Conservation (phyloP, 92 coral and sea anemone genomes). For the Heliopora coerulea region DNA sequence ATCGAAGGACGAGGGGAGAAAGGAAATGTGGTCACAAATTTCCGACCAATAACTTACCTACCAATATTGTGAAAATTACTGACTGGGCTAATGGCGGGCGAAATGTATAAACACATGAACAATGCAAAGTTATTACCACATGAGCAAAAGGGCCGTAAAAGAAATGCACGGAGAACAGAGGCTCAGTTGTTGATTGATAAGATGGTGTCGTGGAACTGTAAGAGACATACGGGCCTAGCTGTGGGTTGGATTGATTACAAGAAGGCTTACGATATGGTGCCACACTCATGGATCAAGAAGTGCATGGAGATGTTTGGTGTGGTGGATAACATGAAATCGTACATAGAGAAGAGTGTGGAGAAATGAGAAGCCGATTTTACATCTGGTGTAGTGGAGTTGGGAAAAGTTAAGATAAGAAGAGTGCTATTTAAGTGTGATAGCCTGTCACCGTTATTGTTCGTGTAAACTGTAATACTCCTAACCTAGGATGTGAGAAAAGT, state of each 20-base stretch:
- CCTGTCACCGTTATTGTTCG: slow-evolving; percentile 39
- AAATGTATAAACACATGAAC: no score
- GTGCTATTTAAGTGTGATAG: slow-evolving; percentile 52
- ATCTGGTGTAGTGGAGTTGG: slow-evolving; percentile 5
- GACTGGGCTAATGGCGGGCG: slow-evolving; percentile 31
- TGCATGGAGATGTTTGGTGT: slow-evolving; percentile 19
- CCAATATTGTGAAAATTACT: slow-evolving; percentile 49
- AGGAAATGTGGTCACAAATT: slow-evolving; percentile 40
- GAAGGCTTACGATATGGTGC: slow-evolving; percentile 9
- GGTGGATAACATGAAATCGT: slow-evolving; percentile 18
- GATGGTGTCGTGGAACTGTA: slow-evolving; percentile 20
- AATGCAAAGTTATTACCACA: no score
- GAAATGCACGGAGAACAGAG: no score
- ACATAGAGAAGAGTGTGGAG: slow-evolving; percentile 20
- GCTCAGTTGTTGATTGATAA: no score
- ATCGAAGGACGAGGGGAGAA: no score
- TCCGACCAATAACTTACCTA: slow-evolving; percentile 51
- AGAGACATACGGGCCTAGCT: neutral
- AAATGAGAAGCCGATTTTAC: slow-evolving; percentile 35
- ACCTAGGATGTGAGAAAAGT: slow-evolving; percentile 5
- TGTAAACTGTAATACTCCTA: slow-evolving; percentile 37
- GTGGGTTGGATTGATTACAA: slow-evolving; percentile 28
- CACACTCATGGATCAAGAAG: slow-evolving; percentile 18
- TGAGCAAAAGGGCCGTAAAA: no score
- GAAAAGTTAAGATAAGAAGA: slow-evolving; percentile 42